Base-by-base conservation (phyloP, 2,113 vertebrate species). In the Gambusia affinis region DNA sequence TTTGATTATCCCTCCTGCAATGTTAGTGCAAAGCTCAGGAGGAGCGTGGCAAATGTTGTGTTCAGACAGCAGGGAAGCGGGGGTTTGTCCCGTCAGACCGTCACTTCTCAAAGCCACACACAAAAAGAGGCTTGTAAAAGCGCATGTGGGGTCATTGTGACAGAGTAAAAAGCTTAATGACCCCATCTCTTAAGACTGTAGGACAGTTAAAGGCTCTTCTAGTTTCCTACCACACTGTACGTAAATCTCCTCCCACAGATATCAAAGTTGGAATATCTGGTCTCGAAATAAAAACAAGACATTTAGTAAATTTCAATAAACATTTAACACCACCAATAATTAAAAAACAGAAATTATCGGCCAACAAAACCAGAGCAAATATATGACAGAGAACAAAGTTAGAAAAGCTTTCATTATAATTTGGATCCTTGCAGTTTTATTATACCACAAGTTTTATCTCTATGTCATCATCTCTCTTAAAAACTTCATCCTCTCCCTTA, bases 401-500 rank as follows among this genome's bases (percentile, higher is more conserved):
- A 17, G 28, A 35, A 35, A 60, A 60, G 10, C 0, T 60, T 78
- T n/a, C 4, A 61, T 73, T 80, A 74, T 68, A 51, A 31, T 19
- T 73, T 19, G 51, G 15, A 31, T 33, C 54, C 31, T 67, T 22
- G 1, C 37, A 67, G 57, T 66, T 83, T 42, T 75, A 62, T 75
- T 15, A 12, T 12, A 30, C 63, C n/a, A 39, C 64, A 29, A n/a
- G 2, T 66, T 57, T 35, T 1, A 54, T 72, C 44, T 60, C 4
- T 27, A 12, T 14, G 57, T 81, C 24, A 44, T 69, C 66, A 74
- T 67, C 37, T 37, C 22, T 27, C 31, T n/a, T 35, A 24, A 24
- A 24, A 22, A 76, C 66, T 67, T 71, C 47, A 11, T 67, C 61
- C 78, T 80, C 62, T 72, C 37, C 39, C 37, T 61, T 27, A 2